Conservation (phyloP, 2,888 invertebrate species). For the Oscheius sp. region DNA sequence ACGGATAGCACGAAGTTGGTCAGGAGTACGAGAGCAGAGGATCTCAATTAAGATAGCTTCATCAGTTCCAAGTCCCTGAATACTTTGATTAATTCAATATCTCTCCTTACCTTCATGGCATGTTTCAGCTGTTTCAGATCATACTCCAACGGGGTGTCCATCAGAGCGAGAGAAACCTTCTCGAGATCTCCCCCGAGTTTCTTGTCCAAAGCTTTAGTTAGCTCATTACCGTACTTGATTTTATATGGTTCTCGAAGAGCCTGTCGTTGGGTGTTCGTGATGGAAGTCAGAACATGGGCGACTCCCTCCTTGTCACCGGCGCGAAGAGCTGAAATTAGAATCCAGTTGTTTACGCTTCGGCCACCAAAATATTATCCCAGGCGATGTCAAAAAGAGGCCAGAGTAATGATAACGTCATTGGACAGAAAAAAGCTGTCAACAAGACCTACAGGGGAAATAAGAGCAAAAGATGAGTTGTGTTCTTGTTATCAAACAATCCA, state of each 20-base stretch:
- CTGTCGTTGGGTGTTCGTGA: constrained; percentile 85
- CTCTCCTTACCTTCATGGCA: constrained; percentile 69
- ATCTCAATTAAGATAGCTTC: constrained; percentile 87
- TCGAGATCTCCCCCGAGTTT: constrained; percentile 54
- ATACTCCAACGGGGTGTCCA: constrained; percentile 71
- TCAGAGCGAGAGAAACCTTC: constrained; percentile 63
- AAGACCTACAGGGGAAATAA: no score
- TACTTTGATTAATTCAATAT: not conserved
- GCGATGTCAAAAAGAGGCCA: no score
- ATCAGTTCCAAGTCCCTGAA: constrained; percentile 80
- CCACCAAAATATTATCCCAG: not conserved
- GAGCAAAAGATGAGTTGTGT: no score
- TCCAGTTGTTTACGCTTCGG: not conserved
- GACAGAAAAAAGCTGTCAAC: no score
- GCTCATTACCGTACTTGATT: constrained; percentile 57
- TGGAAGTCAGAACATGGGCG: constrained; percentile 78
- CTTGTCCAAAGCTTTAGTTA: constrained; percentile 53
- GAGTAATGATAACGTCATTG: no score
- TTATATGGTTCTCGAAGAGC: constrained; percentile 68
- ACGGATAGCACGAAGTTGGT: constrained; percentile 55
- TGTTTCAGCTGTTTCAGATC: constrained; percentile 72
- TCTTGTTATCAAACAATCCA: no score
- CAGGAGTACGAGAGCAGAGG: constrained; percentile 81
- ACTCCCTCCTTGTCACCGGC: constrained; percentile 56
- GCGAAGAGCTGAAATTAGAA: constrained; percentile 39